phyloP scores from a whole-genome alignment of 92 coral and sea anemone species.

The Phymanthus crucifer region DNA sequence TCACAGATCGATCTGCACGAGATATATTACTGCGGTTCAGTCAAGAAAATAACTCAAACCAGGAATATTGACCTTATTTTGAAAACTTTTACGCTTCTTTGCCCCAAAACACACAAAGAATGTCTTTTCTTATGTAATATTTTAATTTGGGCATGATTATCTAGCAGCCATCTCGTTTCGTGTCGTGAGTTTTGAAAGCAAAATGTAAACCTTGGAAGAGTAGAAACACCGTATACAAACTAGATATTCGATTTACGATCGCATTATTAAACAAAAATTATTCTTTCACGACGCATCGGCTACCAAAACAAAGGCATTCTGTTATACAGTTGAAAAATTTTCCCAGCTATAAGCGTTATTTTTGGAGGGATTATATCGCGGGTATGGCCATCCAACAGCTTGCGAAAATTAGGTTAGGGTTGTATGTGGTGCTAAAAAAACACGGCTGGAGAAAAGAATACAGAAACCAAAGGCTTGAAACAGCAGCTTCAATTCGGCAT shows the following conservation, averaged over 20 bases:
- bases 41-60: background rate
- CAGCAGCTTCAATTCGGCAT: background rate
- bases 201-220: background rate
- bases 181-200: background rate
- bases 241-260: background rate
- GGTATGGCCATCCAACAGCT: background rate
- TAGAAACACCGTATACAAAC: background rate
- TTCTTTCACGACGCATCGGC: background rate
- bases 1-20: background rate
- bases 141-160: background rate
- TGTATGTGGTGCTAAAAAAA: background rate
- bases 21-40: background rate
- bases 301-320: background rate
- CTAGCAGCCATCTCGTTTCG: background rate
- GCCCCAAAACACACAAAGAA: background rate
- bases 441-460: background rate
- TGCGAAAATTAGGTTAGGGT: background rate
- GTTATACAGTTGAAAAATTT: background rate
- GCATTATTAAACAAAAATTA: background rate
- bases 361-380: background rate
- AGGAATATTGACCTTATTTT: background rate
- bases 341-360: background rate
- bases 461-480: background rate
- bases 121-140: background rate
- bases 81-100: background rate